Percentiles rank a stretch among this genome's conserved stretches.
Conservation (phyloP, 2,797 vertebrate genomes). For the Pseudomugil gertrudae region DNA sequence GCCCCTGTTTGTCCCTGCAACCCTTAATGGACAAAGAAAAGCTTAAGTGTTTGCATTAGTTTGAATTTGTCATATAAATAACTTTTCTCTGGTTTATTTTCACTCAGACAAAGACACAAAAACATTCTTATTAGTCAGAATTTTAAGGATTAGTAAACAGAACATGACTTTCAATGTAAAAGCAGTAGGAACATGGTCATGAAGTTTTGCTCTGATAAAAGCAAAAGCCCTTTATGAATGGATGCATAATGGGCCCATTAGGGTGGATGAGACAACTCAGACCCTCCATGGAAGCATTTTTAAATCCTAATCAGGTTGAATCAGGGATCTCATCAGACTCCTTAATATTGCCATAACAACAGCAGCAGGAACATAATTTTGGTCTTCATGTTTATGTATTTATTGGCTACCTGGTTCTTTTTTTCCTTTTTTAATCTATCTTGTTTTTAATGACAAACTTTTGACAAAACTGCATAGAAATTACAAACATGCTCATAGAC, state of each 20-base stretch:
- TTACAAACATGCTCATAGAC: neutral
- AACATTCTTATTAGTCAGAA: neutral
- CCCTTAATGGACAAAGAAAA: neutral
- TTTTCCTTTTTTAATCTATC: neutral
- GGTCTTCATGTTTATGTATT: neutral
- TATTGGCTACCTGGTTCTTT: neutral
- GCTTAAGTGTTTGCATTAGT: neutral
- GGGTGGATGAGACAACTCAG: neutral
- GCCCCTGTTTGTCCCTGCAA: neutral
- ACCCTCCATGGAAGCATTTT: neutral
- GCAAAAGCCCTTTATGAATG: neutral
- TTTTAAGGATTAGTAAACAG: neutral
- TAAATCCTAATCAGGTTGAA: neutral
- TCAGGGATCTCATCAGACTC: neutral
- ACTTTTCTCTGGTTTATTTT: neutral
- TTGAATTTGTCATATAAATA: neutral
- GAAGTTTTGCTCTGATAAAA: neutral
- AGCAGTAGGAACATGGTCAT: neutral
- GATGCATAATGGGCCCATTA: neutral
- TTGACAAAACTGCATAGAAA: slow-evolving; percentile 3
- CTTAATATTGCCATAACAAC: slow-evolving; percentile 1
- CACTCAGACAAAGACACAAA: neutral
- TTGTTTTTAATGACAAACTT: slow-evolving; percentile 7
- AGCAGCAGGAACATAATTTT: neutral
- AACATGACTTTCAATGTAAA: neutral